Evolutionary conservation across 1,140 invertebrate genomes (phyloP).

Genomic region (Plectus sambesii): DNA sequence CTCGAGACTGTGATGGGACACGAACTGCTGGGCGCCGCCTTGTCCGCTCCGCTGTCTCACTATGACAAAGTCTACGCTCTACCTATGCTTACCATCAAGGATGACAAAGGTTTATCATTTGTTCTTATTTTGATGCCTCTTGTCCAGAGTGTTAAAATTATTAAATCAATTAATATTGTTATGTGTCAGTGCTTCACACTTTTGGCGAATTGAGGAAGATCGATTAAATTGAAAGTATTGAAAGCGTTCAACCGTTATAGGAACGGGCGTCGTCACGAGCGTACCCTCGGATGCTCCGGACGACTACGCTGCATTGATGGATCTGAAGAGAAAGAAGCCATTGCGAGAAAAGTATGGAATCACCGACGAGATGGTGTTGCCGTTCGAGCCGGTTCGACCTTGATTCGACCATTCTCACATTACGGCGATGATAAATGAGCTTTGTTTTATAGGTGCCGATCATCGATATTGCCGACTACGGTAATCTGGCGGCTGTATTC

Average conservation of each 20-base stretch:
- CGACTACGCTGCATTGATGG: slow-evolving; percentile 85
- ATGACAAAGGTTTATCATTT: slow-evolving; percentile 62
- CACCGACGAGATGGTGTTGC: slow-evolving; percentile 80
- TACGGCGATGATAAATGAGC: slow-evolving; percentile 9
- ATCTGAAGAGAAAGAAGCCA: slow-evolving; percentile 83
- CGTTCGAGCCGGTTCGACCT: slow-evolving; percentile 61
- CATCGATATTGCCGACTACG: slow-evolving; percentile 73
- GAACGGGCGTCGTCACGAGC: slow-evolving; percentile 92
- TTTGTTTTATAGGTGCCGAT: slow-evolving; percentile 63
- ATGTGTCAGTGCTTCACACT: no score
- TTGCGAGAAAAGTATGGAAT: slow-evolving; percentile 86
- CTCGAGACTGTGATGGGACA: slow-evolving; percentile 32
- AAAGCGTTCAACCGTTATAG: no score
- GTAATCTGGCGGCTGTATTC: slow-evolving; percentile 65
- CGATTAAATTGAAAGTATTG: no score
- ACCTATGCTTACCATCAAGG: slow-evolving; percentile 95
- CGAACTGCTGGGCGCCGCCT: slow-evolving; percentile 61
- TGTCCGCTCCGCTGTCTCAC: slow-evolving; percentile 69
- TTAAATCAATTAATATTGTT: no score
- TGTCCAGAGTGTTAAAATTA: no score
- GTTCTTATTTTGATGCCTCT: slow-evolving; percentile 6
- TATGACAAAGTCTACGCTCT: slow-evolving; percentile 77
- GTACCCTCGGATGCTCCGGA: slow-evolving; percentile 98
- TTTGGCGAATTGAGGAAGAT: no score
- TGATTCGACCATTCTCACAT: no score